Base-by-base conservation (phyloP, 1,140 invertebrate genomes). In the Tribolium castaneum region DNA sequence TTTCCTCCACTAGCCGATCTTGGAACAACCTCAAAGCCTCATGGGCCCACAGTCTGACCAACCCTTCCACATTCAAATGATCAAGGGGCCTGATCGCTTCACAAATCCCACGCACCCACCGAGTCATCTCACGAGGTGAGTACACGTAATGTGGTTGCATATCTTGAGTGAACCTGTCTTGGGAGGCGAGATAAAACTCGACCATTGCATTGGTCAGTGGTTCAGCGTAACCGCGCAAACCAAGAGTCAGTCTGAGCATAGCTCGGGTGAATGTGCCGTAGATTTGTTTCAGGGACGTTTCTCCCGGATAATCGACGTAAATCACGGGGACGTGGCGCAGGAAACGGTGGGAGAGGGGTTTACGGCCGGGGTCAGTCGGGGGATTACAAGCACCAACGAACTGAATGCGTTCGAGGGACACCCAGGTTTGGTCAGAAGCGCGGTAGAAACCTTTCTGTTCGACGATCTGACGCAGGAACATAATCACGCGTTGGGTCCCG, bases 141-240 rank as follows among this genome's bases (percentile, higher is more conserved):
- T 99, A 99, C 0, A 99, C 97, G 86, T 99, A 99, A 87, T 99
- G 99, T 0, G 99, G 99, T 87, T 99, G 99, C 97, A 99, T 99
- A 87, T 99, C 99, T 89, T 99, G 98, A 0, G 98, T 99, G 86
- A 99, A 99, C 66, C 93, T 90, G 87, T 99, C 98, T 90, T 99
- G 98, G 7, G 98, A 99, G 6, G 94, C 92, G 1, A 99, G 89
- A 88, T 99, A 99, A 84, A 99, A 98, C 85, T 99, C 97, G 0
- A 99, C 98, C 99, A 99, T 99, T 2, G 98, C 98, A 85, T 96
- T 97, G 0, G 99, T 99, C 10, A 99, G 89, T 0, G 98, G 95
- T 85, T 99, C 98, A 1, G 98, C 96, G 86, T 97, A 99, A 0
- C 96, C 93, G 82, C 96, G 92, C 12, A 99, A 87, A 0, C 93